phyloP scores from a whole-genome alignment of 1,140 invertebrate genomes.

The Nebria ingens region DNA sequence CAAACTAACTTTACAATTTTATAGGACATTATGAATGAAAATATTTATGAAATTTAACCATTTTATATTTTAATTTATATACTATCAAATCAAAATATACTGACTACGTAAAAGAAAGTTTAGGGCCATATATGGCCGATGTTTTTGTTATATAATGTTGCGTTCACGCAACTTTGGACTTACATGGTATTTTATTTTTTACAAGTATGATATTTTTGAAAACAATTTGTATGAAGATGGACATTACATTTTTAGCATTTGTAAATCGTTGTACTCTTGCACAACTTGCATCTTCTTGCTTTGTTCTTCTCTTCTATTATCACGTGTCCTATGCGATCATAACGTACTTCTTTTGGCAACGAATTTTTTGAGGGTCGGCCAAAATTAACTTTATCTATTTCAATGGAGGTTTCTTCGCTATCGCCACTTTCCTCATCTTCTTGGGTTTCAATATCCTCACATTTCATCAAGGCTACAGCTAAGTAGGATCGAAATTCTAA shows the following conservation, averaged over 20 bases:
- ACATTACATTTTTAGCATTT: slow-evolving; percentile 9
- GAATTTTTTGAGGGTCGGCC: slow-evolving; percentile 5
- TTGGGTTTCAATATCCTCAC: neutral
- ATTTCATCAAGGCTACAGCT: slow-evolving; percentile 10
- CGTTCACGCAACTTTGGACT: neutral
- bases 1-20: too few species aligned
- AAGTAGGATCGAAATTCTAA: slow-evolving; percentile 20
- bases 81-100: too few species aligned
- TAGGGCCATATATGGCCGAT: too few species aligned
- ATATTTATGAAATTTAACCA: too few species aligned
- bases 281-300: slow-evolving; percentile 14
- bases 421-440: too few species aligned
- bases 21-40: too few species aligned
- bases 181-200: slow-evolving; percentile 1
- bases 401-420: slow-evolving; percentile 3
- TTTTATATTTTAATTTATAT: too few species aligned
- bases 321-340: slow-evolving; percentile 8
- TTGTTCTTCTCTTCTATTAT: slow-evolving; percentile 10
- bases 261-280: slow-evolving; percentile 14
- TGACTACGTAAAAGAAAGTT: too few species aligned
- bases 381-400: slow-evolving; percentile 2
- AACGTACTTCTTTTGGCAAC: slow-evolving; percentile 12
- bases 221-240: slow-evolving; percentile 13
- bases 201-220: slow-evolving; percentile 7
- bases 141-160: neutral